phyloP scores from a whole-genome alignment of 2,113 vertebrate genomes.

The Callaeas wilsoni region DNA sequence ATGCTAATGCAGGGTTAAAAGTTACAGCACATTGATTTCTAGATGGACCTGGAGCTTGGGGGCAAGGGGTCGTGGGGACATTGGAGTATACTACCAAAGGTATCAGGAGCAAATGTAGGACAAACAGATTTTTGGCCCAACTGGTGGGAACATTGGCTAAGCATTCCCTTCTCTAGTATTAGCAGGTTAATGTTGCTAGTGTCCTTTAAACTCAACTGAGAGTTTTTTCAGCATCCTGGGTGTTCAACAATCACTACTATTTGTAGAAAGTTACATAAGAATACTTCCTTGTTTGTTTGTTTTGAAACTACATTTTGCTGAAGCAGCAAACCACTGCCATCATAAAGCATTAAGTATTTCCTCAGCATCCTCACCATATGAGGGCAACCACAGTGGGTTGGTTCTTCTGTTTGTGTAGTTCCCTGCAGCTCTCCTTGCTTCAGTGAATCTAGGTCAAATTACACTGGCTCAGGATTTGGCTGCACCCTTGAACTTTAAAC shows the following conservation, averaged over 20 bases:
- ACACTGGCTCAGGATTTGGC: slow-evolving; percentile 48
- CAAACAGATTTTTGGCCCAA: not conserved
- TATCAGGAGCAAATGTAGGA: not conserved
- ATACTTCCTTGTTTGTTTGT: not conserved
- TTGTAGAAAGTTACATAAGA: not conserved
- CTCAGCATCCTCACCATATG: rapidly evolving
- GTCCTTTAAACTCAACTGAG: not conserved
- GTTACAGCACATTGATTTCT: not conserved
- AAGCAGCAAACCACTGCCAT: not conserved
- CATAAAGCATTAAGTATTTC: not conserved
- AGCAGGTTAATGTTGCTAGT: not conserved
- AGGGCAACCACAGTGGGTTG: not conserved
- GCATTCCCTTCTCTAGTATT: not conserved
- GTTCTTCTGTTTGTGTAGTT: not conserved
- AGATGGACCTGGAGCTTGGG: not conserved
- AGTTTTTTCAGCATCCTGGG: not conserved
- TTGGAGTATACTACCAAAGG: not conserved
- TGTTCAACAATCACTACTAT: not conserved
- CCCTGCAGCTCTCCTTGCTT: not conserved
- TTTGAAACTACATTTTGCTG: not conserved
- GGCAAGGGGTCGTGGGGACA: not conserved
- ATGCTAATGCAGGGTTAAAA: not conserved
- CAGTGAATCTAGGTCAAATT: slow-evolving; percentile 48
- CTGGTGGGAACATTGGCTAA: not conserved
- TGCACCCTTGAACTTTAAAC: slow-evolving; percentile 56